Conservation (phyloP, 2,797 vertebrate genomes). For the Rhynchotus rufescens region DNA sequence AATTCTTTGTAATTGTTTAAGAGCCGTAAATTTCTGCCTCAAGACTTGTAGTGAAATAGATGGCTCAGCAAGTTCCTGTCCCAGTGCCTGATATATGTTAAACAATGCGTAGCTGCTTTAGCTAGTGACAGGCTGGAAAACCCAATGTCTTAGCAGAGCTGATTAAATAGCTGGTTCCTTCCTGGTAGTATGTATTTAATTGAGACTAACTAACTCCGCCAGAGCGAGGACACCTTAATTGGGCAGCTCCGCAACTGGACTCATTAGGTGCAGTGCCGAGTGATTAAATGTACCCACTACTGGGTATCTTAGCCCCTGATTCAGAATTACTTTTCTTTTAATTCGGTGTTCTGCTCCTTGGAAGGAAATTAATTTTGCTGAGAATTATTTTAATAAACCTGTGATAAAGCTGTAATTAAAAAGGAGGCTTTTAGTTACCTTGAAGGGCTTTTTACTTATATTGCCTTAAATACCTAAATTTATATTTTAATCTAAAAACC, state of each 20-base stretch:
- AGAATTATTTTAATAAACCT: not conserved
- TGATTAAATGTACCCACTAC: constrained; percentile 2
- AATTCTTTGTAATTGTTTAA: not conserved
- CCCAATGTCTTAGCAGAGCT: not conserved
- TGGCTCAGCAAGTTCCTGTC: not conserved
- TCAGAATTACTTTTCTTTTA: not conserved
- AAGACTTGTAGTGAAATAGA: not conserved
- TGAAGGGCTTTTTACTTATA: not conserved
- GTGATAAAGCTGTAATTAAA: not conserved
- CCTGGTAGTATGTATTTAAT: not conserved
- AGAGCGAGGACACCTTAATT: not conserved
- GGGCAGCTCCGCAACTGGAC: not conserved
- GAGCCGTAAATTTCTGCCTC: not conserved
- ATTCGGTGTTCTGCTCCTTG: not conserved
- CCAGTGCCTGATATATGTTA: not conserved
- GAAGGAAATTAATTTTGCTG: constrained; percentile 11
- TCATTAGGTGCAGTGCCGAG: not conserved
- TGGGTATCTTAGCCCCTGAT: not conserved
- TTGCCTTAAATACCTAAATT: not conserved
- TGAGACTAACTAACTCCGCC: not conserved
- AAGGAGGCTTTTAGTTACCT: not conserved
- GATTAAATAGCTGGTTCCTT: not conserved
- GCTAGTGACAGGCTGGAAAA: not conserved
- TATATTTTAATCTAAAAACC: not conserved
- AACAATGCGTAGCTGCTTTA: not conserved